Percentiles rank a stretch among this genome's conserved stretches.
Conservation (phyloP, 2,888 invertebrate species). For the Tenthredo distinguenda region DNA sequence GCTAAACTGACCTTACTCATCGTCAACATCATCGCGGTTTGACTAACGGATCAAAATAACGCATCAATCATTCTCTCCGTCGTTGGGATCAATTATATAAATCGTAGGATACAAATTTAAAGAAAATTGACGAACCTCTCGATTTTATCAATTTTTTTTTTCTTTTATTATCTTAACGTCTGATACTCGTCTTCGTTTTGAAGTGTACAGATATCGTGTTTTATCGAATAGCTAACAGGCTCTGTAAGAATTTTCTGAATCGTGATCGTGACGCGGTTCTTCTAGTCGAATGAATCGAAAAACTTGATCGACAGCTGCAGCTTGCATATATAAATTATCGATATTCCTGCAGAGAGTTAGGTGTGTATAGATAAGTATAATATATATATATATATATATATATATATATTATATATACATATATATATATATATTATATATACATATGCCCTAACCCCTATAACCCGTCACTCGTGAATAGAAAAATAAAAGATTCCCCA, state of each 20-base stretch:
- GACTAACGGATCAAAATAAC: neutral
- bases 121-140: neutral
- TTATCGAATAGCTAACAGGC: neutral
- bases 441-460: neutral
- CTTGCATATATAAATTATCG: neutral
- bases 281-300: neutral
- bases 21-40: neutral
- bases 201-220: neutral
- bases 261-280: neutral
- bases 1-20: slow-evolving; percentile 38
- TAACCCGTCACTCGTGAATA: slow-evolving; percentile 2
- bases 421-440: neutral
- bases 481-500: slow-evolving; percentile 58
- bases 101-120: neutral
- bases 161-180: neutral
- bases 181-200: neutral
- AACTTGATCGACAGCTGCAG: neutral
- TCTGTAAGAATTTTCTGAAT: neutral
- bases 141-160: neutral
- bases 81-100: neutral
- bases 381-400: neutral
- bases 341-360: neutral
- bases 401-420: too few species aligned
- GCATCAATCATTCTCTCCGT: neutral
- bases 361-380: neutral